Conservation (phyloP, 2,888 invertebrate genomes). For the Drosophila barbarae region DNA sequence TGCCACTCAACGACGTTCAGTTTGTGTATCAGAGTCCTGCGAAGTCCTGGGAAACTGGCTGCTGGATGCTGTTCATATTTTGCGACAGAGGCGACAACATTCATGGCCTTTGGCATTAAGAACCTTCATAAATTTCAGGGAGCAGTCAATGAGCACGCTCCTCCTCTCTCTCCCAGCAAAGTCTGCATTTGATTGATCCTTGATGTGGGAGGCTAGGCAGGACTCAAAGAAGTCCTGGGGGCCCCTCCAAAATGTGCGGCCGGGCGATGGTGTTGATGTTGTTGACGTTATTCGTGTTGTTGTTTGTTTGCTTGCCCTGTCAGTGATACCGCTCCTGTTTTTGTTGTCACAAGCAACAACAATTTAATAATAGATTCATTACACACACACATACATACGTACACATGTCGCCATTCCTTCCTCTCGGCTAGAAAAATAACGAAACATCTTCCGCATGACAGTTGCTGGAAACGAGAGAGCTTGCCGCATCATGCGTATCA, state of each 20-base stretch:
- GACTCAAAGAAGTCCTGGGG: neutral
- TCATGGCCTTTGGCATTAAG: conserved; percentile 70
- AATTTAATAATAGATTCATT: conserved; percentile 73
- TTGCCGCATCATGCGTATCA: conserved; percentile 50
- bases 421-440: conserved; percentile 49
- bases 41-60: conserved; percentile 5
- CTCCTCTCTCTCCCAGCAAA: conserved; percentile 21
- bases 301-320: conserved; percentile 42
- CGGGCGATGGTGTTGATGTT: conserved; percentile 49
- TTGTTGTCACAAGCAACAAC: conserved; percentile 63
- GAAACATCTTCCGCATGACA: conserved; percentile 44
- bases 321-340: conserved; percentile 26
- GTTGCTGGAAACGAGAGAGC: conserved; percentile 25
- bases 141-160: conserved; percentile 36
- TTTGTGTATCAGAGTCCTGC: conserved; percentile 11
- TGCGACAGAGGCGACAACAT: conserved; percentile 62
- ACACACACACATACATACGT: conserved; percentile 37
- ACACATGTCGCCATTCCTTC: conserved; percentile 26
- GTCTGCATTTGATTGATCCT: conserved; percentile 72
- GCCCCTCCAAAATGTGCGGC: conserved; percentile 41
- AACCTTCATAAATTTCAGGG: conserved; percentile 68
- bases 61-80: conserved; percentile 53
- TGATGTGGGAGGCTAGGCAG: conserved; percentile 35
- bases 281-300: conserved; percentile 39
- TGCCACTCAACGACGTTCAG: conserved; percentile 40